Percentiles rank a stretch among this genome's conserved stretches.
Evolutionary conservation across 2,888 invertebrate species (phyloP).

Genomic region (Timandra comae): DNA sequence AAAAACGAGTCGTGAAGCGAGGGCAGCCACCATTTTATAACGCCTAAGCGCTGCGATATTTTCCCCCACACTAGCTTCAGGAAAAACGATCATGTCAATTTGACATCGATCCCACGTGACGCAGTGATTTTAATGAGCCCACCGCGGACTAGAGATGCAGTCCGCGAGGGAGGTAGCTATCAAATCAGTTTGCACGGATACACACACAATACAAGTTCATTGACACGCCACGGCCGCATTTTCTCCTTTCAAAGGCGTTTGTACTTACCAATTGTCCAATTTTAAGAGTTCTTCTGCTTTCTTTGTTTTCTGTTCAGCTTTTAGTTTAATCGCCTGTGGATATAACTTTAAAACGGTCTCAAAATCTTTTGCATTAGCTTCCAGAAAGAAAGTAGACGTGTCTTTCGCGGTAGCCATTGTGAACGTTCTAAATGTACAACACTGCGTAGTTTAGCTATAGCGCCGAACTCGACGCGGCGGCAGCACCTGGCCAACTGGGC

Average conservation of each 20-base stretch:
- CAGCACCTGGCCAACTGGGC: conserved; percentile 77
- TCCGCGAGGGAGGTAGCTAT: conserved; percentile 81
- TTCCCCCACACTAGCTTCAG: conserved; percentile 72
- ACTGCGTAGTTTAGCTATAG: conserved; percentile 76
- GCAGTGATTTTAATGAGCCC: conserved; percentile 82
- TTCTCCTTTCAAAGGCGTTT: conserved; percentile 73
- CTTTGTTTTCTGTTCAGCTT: conserved; percentile 93
- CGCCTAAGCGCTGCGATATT: conserved; percentile 73
- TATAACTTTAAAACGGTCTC: conserved; percentile 93
- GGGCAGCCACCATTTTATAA: conserved; percentile 77
- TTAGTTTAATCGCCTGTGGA: conserved; percentile 92
- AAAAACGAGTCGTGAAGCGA: conserved; percentile 55
- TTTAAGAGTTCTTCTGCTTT: conserved; percentile 96
- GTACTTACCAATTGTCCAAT: conserved; percentile 95
- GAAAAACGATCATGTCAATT: conserved; percentile 77
- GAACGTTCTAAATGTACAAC: conserved; percentile 78
- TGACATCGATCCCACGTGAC: conserved; percentile 86
- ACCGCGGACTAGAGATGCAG: conserved; percentile 78
- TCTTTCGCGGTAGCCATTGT: conserved; percentile 92
- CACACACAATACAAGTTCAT: conserved; percentile 79
- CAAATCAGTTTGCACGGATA: conserved; percentile 79
- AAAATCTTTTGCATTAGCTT: conserved; percentile 91
- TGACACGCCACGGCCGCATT: conserved; percentile 79
- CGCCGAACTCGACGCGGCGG: conserved; percentile 78
- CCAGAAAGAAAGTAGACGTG: conserved; percentile 95